Base-by-base conservation (phyloP, 1,140 invertebrate genomes). In the Phymorhynchus buccinoides region DNA sequence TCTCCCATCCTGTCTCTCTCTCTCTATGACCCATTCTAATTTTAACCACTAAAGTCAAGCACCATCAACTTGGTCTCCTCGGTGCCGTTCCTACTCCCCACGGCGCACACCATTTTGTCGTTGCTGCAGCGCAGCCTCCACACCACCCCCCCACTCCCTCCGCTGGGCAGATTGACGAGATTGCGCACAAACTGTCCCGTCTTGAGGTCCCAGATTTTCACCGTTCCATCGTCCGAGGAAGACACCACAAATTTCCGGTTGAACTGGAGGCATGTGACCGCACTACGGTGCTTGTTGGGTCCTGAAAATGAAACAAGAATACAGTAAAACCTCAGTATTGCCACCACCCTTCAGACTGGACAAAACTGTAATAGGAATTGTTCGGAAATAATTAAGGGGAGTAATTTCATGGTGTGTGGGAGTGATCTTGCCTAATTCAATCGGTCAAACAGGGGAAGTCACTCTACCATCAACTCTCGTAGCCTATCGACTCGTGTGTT, bases 21-120 rank as follows among this genome's bases (percentile, higher is more conserved):
- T n/a, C n/a, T n/a, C n/a, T n/a, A n/a, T n/a, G n/a, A n/a, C n/a
- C n/a, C n/a, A n/a, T n/a, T n/a, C n/a, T n/a, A n/a, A n/a, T n/a
- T n/a, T n/a, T n/a, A n/a, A n/a, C n/a, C 96, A 93, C 99, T 98
- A 94, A 99, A 99, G 94, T 99, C 98, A 80, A 99, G 95, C 18
- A 99, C 98, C 86, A 99, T 95, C 14, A 99, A 95, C 94, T 99
- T 99, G 0, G 99, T 99, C 94, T 99, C 98, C 94, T 99, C 99
- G 0, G 98, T 99, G 37, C 98, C 98, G 92, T 99, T 99, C 18
- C 99, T 95, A 89, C 97, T 99, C 77, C 99, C 99, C 98, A 99
- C 98, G 0, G 99, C 98, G 94, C 98, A 99, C 62, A 99, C 98
- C 71, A 99, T 95, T 94, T 99, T 98, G 3, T 98, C 99, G 89